These are phyloP conservation scores for Cephus pulcher DNA, from an alignment of 2,888 invertebrate species.

Conservation along the genomic window DNA sequence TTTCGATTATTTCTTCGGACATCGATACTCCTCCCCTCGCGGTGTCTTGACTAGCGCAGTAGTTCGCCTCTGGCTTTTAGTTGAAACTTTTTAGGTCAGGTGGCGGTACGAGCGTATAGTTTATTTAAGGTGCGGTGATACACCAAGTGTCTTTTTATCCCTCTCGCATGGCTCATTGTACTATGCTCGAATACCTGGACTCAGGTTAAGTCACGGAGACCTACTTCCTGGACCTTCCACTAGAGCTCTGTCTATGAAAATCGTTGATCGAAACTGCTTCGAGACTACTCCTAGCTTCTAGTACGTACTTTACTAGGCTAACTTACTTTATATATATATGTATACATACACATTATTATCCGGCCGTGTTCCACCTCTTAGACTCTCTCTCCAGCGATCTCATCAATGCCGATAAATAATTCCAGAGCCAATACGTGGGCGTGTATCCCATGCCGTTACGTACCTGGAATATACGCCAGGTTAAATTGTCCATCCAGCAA, in stretches of 20 bases:
- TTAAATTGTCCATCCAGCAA: background rate
- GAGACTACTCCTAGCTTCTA: background rate
- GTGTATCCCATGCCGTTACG: background rate
- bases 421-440: background rate
- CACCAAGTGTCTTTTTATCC: background rate
- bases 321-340: background rate
- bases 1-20: background rate
- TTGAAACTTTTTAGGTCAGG: background rate
- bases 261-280: background rate
- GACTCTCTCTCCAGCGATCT: background rate
- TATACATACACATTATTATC: background rate
- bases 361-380: background rate
- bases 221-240: background rate
- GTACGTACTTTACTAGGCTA: background rate
- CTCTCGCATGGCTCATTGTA: background rate
- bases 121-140: background rate
- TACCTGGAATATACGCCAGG: background rate
- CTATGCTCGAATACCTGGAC: background rate
- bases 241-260: background rate
- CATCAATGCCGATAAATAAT: background rate
- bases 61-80: background rate
- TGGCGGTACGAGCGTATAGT: background rate
- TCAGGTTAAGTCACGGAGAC: background rate
- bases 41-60: background rate
- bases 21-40: background rate